Evolutionary conservation across 2,888 invertebrate species (phyloP).

Genomic region (Pyralis farinalis): DNA sequence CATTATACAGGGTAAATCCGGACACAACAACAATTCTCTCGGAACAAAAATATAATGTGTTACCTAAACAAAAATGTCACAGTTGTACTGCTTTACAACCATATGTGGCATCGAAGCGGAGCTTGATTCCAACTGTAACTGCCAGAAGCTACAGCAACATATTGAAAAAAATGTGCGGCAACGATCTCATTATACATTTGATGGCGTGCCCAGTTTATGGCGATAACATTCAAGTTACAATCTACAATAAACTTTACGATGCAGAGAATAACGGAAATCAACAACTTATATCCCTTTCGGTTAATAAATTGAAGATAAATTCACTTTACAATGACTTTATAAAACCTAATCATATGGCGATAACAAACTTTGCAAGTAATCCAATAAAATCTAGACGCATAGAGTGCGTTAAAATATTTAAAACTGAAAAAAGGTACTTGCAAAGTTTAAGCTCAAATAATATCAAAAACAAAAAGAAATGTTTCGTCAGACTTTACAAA

Average conservation of each 20-base stretch:
- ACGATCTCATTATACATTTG: neutral
- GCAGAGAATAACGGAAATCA: neutral
- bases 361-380: no score
- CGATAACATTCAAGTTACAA: no score
- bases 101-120: conserved; percentile 21
- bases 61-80: conserved; percentile 5
- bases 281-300: conserved; percentile 1
- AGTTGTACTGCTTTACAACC: conserved; percentile 29
- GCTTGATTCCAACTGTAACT: conserved; percentile 8
- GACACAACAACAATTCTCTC: neutral
- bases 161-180: neutral
- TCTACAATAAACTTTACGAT: neutral
- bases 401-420: neutral
- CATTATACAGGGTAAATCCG: neutral
- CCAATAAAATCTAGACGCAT: neutral
- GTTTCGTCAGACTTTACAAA: conserved; percentile 43
- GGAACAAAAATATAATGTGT: neutral
- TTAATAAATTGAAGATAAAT: conserved; percentile 8
- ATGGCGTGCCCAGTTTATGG: neutral
- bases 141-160: neutral
- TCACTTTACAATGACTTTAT: conserved; percentile 8
- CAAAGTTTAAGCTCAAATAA: neutral
- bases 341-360: neutral
- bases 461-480: conserved; percentile 27
- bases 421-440: neutral